These are phyloP conservation scores for Panthera tigris DNA, from an alignment of 2,113 vertebrate species.

Conservation along the genomic window DNA sequence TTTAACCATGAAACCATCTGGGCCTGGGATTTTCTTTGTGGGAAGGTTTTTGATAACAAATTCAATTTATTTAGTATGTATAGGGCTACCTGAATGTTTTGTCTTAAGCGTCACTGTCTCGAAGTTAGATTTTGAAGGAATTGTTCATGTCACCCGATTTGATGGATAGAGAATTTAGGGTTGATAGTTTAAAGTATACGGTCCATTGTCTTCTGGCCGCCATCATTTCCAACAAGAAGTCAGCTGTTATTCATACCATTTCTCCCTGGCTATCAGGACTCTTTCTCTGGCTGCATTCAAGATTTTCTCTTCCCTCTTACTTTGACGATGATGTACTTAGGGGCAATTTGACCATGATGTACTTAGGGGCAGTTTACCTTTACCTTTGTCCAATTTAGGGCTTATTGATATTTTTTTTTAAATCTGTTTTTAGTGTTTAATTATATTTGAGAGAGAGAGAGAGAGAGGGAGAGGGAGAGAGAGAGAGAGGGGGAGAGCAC, in stretches of 20 bases:
- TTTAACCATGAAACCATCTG: background rate
- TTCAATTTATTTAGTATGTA: background rate
- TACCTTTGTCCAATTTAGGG: background rate
- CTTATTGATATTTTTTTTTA: background rate
- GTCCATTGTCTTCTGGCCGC: background rate
- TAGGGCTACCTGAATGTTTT: background rate
- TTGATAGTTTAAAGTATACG: rapidly evolving
- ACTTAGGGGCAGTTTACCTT: background rate
- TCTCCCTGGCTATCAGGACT: rapidly evolving
- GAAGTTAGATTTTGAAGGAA: background rate
- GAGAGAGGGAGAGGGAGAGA: too few relatives aligned
- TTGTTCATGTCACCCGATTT: background rate
- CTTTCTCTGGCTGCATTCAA: background rate
- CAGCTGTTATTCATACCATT: rapidly evolving
- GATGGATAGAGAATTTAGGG: background rate
- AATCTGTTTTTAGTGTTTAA: too few relatives aligned
- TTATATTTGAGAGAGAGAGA: too few relatives aligned
- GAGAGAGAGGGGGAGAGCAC: too few relatives aligned
- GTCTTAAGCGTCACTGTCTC: background rate
- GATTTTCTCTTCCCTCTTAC: background rate
- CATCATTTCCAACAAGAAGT: background rate
- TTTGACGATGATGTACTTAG: rapidly evolving
- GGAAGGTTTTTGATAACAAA: background rate
- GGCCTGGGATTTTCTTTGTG: background rate
- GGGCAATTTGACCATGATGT: background rate